Conservation (phyloP, 2,888 invertebrate species). For the Megalurothrips usitatus region DNA sequence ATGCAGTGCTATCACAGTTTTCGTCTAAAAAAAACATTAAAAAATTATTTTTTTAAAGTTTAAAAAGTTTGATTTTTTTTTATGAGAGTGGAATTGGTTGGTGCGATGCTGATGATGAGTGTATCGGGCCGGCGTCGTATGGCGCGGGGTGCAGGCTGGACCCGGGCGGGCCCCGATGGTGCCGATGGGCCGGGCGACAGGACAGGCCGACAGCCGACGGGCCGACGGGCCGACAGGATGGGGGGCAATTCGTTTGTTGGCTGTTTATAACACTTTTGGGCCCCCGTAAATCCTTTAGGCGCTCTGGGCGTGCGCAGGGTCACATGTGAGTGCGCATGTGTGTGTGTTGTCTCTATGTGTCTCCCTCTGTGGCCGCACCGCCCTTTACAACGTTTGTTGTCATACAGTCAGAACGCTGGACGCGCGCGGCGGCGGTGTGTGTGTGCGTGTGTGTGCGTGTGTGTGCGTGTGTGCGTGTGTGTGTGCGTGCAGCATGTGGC, state of each 20-base stretch:
- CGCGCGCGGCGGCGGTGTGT: not conserved
- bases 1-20: too few relatives aligned
- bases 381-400: conserved; percentile 26
- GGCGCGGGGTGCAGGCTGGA: too few relatives aligned
- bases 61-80: too few relatives aligned
- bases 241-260: conserved; percentile 25
- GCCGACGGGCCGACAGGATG: not conserved
- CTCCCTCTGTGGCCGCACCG: not conserved
- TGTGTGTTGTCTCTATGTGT: not conserved
- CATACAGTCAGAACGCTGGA: conserved; percentile 10
- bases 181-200: not conserved
- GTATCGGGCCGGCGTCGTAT: too few relatives aligned
- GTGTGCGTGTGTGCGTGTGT: not conserved
- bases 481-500: too few relatives aligned
- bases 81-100: too few relatives aligned
- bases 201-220: too few relatives aligned
- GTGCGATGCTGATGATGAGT: too few relatives aligned
- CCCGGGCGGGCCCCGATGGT: not conserved
- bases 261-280: conserved; percentile 23
- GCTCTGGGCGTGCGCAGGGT: not conserved
- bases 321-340: not conserved
- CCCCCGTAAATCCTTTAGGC: conserved; percentile 12
- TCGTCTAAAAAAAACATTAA: too few relatives aligned
- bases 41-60: too few relatives aligned
- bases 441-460: not conserved